phyloP scores from a whole-genome alignment of 2,888 invertebrate genomes.

The Eupithecia centaureata region DNA sequence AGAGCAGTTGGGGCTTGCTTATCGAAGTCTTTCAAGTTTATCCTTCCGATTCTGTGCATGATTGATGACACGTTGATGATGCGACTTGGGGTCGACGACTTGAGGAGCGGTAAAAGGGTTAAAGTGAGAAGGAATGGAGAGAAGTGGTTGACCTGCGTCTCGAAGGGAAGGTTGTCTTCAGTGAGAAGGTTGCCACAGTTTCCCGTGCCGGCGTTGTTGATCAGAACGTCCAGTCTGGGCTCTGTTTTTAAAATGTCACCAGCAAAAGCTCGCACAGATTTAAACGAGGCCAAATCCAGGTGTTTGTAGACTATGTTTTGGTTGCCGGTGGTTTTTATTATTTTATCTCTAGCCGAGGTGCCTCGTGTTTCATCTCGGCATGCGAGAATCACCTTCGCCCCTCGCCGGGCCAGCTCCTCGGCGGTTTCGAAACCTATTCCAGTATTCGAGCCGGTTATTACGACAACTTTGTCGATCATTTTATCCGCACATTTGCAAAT shows the following conservation, averaged over 20 bases:
- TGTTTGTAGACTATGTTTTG: slow-evolving; percentile 86
- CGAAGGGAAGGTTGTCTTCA: slow-evolving; percentile 91
- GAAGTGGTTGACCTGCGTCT: slow-evolving; percentile 95
- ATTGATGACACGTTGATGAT: slow-evolving; percentile 90
- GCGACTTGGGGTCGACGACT: slow-evolving; percentile 87
- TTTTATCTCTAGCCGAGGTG: slow-evolving; percentile 78
- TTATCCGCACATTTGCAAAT: slow-evolving; percentile 46
- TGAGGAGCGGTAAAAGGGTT: slow-evolving; percentile 89
- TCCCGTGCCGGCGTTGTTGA: slow-evolving; percentile 93
- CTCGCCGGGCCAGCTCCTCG: slow-evolving; percentile 70
- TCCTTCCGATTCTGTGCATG: slow-evolving; percentile 86
- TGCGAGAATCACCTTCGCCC: slow-evolving; percentile 81
- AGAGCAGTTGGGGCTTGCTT: slow-evolving; percentile 82
- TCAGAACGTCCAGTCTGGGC: slow-evolving; percentile 87
- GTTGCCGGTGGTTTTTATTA: slow-evolving; percentile 86
- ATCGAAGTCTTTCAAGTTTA: slow-evolving; percentile 87
- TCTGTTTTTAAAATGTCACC: slow-evolving; percentile 88
- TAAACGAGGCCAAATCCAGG: slow-evolving; percentile 88
- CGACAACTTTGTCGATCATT: slow-evolving; percentile 59
- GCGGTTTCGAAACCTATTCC: slow-evolving; percentile 67
- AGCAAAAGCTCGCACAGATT: slow-evolving; percentile 90
- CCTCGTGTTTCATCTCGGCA: slow-evolving; percentile 70
- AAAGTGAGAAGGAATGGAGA: slow-evolving; percentile 95
- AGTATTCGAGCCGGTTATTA: slow-evolving; percentile 64
- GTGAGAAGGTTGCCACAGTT: slow-evolving; percentile 86